Conservation (phyloP, 2,113 vertebrate species). For the Brachionichthys hirsutus region DNA sequence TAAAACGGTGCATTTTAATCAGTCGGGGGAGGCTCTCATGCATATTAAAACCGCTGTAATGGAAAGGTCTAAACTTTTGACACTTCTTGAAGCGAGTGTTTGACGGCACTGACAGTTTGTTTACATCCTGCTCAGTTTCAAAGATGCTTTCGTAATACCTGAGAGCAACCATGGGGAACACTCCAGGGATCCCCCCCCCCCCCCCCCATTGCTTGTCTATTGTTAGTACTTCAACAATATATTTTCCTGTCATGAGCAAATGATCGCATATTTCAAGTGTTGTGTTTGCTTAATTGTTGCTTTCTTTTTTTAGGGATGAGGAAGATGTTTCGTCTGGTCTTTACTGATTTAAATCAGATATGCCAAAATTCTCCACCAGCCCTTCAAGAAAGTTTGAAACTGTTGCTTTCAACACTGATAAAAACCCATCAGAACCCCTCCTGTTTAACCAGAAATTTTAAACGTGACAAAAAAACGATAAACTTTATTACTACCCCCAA, state of each 20-base stretch:
- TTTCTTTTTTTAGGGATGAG: background rate
- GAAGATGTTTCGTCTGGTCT: background rate
- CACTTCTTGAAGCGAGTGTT: conserved; percentile 66
- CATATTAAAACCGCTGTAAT: conserved; percentile 78
- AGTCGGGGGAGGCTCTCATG: conserved; percentile 80
- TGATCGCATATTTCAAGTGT: conserved; percentile 20
- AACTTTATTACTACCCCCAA: too few species aligned
- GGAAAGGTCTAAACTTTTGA: conserved; percentile 78
- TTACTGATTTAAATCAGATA: background rate
- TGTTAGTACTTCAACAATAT: conserved; percentile 41
- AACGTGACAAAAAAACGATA: background rate
- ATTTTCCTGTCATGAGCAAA: conserved; percentile 30
- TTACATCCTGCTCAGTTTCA: conserved; percentile 63
- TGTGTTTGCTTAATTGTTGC: conserved; percentile 32
- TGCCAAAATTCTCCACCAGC: background rate
- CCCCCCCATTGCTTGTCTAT: conserved; percentile 36
- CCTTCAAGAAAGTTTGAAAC: background rate
- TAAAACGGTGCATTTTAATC: conserved; percentile 91
- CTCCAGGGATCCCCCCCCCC: too few species aligned
- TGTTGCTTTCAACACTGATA: background rate
- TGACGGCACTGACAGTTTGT: conserved; percentile 70
- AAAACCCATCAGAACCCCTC: background rate
- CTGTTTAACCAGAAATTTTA: conserved; percentile 1
- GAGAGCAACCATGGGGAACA: conserved; percentile 50
- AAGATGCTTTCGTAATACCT: conserved; percentile 57